phyloP scores from a whole-genome alignment of 2,888 invertebrate genomes.

The Peribatodes rhomboidaria region DNA sequence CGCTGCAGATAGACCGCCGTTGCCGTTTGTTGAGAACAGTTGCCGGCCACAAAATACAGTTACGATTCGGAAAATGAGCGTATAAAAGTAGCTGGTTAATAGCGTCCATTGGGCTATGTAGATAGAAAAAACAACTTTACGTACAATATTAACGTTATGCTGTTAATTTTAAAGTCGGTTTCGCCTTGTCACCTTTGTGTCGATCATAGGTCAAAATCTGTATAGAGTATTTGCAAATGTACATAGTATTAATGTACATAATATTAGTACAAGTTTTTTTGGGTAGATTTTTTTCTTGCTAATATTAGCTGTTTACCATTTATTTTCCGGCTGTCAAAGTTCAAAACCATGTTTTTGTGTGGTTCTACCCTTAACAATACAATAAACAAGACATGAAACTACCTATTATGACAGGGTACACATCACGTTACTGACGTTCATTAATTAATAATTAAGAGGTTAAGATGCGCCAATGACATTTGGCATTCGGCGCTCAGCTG shows the following conservation, averaged over 20 bases:
- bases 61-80: conserved; percentile 38
- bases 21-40: conserved; percentile 28
- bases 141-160: neutral
- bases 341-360: neutral
- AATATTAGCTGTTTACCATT: neutral
- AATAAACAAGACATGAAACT: no score
- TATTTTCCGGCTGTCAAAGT: neutral
- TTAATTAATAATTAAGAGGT: no score
- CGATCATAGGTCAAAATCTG: neutral
- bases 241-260: neutral
- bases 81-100: conserved; percentile 14
- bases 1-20: conserved; percentile 33
- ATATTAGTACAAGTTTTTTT: no score
- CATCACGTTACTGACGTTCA: no score
- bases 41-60: conserved; percentile 42
- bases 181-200: neutral
- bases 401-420: no score
- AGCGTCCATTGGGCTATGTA: conserved; percentile 3
- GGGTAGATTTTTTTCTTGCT: no score
- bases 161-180: neutral
- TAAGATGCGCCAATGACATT: no score
- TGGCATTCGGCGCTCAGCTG: no score
- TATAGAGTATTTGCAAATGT: neutral
- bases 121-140: neutral
- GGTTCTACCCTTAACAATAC: neutral